A percentile compares a stretch with the other conserved stretches of the same genome.
Evolutionary conservation across 2,888 invertebrate species (phyloP).

Genomic region (Oscheius onirici): DNA sequence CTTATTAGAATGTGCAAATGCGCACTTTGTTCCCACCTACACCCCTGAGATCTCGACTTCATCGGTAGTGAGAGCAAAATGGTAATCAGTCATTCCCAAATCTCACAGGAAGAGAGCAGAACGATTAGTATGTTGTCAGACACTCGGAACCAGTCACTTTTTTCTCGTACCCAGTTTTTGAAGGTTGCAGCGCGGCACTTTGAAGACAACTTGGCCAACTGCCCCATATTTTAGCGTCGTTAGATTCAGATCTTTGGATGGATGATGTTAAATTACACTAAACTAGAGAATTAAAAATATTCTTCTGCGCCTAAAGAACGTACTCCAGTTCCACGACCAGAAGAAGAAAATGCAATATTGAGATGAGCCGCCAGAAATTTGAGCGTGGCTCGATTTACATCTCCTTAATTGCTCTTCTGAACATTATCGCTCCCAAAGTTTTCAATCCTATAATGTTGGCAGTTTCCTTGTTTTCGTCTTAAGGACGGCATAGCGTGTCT

Average conservation of each 20-base stretch:
- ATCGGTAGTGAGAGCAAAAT: conserved; percentile 18
- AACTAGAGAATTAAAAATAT: not conserved
- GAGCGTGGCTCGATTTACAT: conserved; percentile 23
- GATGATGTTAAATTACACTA: too few relatives aligned
- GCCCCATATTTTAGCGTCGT: too few relatives aligned
- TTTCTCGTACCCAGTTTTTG: not conserved
- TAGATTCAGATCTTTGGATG: too few relatives aligned
- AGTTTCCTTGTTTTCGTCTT: not conserved
- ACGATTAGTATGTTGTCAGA: not conserved
- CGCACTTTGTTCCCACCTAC: conserved; percentile 9
- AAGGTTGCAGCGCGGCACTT: not conserved
- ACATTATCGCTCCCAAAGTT: not conserved
- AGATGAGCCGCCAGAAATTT: conserved; percentile 2
- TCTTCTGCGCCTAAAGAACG: not conserved
- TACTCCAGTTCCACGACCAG: not conserved
- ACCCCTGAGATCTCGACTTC: conserved; percentile 8
- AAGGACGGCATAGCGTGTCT: not conserved
- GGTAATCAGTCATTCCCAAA: conserved; percentile 21
- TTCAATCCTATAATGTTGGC: not conserved
- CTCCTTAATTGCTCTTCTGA: conserved; percentile 21
- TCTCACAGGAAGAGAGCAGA: conserved; percentile 3
- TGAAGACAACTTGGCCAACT: too few relatives aligned
- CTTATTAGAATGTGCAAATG: not conserved
- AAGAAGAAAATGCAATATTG: conserved; percentile 4
- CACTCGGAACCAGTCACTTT: not conserved